Evolutionary conservation across 1,140 invertebrate species (phyloP).

Genomic region (Hyles euphorbiae): DNA sequence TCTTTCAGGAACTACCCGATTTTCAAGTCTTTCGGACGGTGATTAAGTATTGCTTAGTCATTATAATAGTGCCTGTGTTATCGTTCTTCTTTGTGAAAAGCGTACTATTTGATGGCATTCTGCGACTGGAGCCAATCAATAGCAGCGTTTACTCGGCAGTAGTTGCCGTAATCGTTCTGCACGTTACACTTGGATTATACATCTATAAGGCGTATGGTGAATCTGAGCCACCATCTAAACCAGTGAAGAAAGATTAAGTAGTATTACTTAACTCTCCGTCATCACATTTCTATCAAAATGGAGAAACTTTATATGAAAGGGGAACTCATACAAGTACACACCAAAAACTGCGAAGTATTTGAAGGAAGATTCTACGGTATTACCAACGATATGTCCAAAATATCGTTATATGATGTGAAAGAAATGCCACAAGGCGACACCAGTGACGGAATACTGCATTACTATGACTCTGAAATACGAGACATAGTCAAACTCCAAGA

Average conservation of each 20-base stretch:
- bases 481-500: constrained; percentile 59
- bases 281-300: constrained; percentile 38
- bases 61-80: constrained; percentile 78
- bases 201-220: constrained; percentile 85
- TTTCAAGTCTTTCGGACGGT: constrained; percentile 79
- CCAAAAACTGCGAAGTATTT: constrained; percentile 55
- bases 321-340: constrained; percentile 65
- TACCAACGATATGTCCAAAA: constrained; percentile 62
- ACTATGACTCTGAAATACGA: constrained; percentile 61
- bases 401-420: constrained; percentile 65
- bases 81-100: constrained; percentile 78
- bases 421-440: constrained; percentile 43
- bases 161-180: constrained; percentile 81
- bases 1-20: constrained; percentile 74
- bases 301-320: constrained; percentile 67
- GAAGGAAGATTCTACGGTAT: constrained; percentile 67
- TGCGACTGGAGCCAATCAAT: constrained; percentile 75
- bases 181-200: constrained; percentile 84
- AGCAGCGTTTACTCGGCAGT: constrained; percentile 86
- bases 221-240: constrained; percentile 58
- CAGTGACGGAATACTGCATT: constrained; percentile 57
- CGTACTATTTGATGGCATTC: constrained; percentile 77
- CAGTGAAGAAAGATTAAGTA: constrained; percentile 65
- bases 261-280: constrained; percentile 4
- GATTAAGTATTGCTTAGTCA: constrained; percentile 79